Conservation (phyloP, 2,113 vertebrate species). For the Ellobius talpinus region DNA sequence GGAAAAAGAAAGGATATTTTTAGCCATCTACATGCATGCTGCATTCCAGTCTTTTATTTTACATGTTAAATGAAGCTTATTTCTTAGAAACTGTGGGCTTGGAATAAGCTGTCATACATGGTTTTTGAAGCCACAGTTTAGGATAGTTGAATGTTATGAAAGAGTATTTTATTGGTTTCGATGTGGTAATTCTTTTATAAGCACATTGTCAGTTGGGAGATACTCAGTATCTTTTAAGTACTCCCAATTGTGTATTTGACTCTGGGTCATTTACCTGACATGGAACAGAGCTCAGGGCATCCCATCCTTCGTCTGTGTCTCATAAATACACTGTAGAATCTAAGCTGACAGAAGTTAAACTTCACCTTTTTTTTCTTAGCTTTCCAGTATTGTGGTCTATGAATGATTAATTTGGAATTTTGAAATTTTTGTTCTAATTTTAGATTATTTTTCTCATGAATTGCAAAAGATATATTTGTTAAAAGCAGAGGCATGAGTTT, state of each 20-base stretch:
- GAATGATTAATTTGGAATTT: conserved; percentile 48
- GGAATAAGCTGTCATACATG: not conserved
- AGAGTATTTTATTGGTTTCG: conserved; percentile 18
- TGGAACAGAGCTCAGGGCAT: conserved; percentile 15
- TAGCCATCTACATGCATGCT: not conserved
- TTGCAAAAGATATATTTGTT: not conserved
- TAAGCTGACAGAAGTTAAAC: conserved; percentile 27
- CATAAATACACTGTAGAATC: conserved; percentile 9
- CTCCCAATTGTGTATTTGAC: not conserved
- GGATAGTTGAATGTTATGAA: not conserved
- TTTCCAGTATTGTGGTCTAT: not conserved
- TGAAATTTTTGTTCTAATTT: conserved; percentile 45
- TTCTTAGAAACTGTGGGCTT: conserved; percentile 34
- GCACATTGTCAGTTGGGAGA: not conserved
- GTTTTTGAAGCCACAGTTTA: not conserved
- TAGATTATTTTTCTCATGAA: not conserved
- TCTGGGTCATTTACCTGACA: conserved; percentile 33
- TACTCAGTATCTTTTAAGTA: not conserved
- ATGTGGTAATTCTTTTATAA: conserved; percentile 35
- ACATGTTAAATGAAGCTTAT: not conserved
- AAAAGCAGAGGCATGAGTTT: not conserved
- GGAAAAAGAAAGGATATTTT: not conserved
- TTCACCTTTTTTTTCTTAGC: conserved; percentile 7
- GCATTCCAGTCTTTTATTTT: conserved; percentile 11
- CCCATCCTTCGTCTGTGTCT: not conserved